A percentile compares a stretch with the other conserved stretches of the same genome.
These are phyloP conservation scores for Climacteris rufus DNA, from an alignment of 2,113 vertebrate species.

Conservation along the genomic window DNA sequence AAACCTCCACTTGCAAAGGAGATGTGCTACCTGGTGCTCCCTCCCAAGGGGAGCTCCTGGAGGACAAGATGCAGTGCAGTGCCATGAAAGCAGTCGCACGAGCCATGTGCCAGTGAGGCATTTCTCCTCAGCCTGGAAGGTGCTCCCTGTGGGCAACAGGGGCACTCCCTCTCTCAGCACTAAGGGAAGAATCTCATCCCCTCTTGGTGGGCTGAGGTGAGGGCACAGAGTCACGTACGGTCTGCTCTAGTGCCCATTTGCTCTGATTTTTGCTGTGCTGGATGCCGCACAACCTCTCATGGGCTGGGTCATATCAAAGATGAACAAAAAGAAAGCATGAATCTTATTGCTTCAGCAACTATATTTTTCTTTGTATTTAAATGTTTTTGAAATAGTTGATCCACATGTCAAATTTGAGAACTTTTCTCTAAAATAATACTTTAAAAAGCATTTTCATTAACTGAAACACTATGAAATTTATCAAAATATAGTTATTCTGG, in stretches of 20 bases:
- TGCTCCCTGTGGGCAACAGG: background rate
- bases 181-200: background rate
- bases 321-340: background rate
- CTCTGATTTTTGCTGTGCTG: background rate
- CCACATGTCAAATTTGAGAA: background rate
- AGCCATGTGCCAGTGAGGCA: background rate
- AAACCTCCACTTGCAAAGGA: background rate
- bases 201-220: background rate
- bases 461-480: background rate
- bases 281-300: background rate
- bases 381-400: background rate
- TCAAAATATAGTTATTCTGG: background rate
- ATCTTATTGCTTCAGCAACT: background rate
- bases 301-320: background rate
- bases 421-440: background rate
- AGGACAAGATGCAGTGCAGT: background rate
- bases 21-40: background rate
- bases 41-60: background rate
- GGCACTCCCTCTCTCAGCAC: background rate
- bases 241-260: background rate
- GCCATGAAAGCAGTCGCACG: rapidly evolving
- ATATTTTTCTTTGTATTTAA: background rate
- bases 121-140: background rate
- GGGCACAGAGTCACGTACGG: background rate
- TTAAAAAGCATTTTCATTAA: background rate